Evolutionary conservation across 1,140 invertebrate genomes (phyloP), one percentile per base, ranked within the genome.

Genomic region (Euglossa dilemma): DNA sequence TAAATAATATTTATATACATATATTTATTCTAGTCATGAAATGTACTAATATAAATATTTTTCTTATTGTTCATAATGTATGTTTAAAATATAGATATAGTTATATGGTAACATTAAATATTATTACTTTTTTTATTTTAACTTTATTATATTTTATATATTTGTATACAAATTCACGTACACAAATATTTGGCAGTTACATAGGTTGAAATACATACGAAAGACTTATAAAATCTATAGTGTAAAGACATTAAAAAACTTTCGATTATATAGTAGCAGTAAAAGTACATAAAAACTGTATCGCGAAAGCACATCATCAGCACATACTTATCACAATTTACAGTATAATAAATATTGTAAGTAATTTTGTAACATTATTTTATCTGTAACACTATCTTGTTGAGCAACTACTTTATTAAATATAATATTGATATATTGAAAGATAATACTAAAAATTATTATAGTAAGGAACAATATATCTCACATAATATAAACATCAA

Each of bases 241-340:
- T 64, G 78, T 74, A 84, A 80, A 77, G 69, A 66, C 50, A 54
- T 36, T 87, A 83, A 80, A 87, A 56, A 87, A 84, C 52, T 80
- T 70, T 76, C 57, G 25, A 86, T 57, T 77, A 84, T 59, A 79
- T 23, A 71, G 64, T 80, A 70, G 78, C 61, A 79, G 70, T 83
- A 75, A 78, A 78, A 71, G 0, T 61, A n/a, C 54, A 28, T 76
- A 63, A 71, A 77, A 84, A 56, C 56, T 87, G 56, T 85, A 77
- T 77, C 52, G 18, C 23, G 50, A 28, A 75, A 61, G 43, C 83
- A 75, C 9, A 50, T 47, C 69, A 73, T 67, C 52, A 83, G 84
- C 70, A 76, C 59, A 80, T 70, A 78, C 36, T 77, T 90, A 90
- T 89, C 89, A 90, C 88, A 90, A 79, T 81, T 80, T 80, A 77